A percentile compares a stretch with the other conserved stretches of the same genome.
Conservation (phyloP, 2,113 vertebrate species). For the Xiphophorus maculatus region DNA sequence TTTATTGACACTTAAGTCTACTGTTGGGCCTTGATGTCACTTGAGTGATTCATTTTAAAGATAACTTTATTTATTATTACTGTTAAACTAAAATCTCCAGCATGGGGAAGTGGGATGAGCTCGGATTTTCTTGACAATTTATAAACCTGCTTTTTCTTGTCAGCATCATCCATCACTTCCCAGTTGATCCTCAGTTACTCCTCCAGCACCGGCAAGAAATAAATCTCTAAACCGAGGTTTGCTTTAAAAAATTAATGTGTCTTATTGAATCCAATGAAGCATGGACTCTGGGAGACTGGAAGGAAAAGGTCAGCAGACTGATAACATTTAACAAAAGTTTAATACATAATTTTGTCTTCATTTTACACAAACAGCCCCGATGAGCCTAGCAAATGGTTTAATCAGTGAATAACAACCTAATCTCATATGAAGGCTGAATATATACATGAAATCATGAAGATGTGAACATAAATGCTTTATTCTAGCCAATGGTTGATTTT, state of each 20-base stretch:
- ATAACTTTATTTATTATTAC: too few relatives aligned
- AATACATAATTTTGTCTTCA: constrained; percentile 30
- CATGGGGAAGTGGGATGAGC: too few relatives aligned
- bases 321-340: constrained; percentile 70
- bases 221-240: constrained; percentile 59
- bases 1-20: too few relatives aligned
- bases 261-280: constrained; percentile 74
- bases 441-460: too few relatives aligned
- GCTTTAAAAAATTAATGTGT: constrained; percentile 64
- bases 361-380: constrained; percentile 15
- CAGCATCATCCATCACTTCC: constrained; percentile 1
- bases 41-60: too few relatives aligned
- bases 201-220: constrained; percentile 42
- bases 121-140: too few relatives aligned
- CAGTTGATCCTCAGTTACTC: constrained; percentile 32
- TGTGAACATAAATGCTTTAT: too few relatives aligned
- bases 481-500: too few relatives aligned
- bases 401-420: not conserved
- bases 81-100: too few relatives aligned
- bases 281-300: constrained; percentile 42
- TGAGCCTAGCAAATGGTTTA: constrained; percentile 5
- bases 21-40: too few relatives aligned
- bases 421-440: too few relatives aligned
- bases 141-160: not conserved
- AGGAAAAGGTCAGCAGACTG: constrained; percentile 71